Evolutionary conservation across 2,888 invertebrate genomes (phyloP).

Genomic region (Nezara viridula): DNA sequence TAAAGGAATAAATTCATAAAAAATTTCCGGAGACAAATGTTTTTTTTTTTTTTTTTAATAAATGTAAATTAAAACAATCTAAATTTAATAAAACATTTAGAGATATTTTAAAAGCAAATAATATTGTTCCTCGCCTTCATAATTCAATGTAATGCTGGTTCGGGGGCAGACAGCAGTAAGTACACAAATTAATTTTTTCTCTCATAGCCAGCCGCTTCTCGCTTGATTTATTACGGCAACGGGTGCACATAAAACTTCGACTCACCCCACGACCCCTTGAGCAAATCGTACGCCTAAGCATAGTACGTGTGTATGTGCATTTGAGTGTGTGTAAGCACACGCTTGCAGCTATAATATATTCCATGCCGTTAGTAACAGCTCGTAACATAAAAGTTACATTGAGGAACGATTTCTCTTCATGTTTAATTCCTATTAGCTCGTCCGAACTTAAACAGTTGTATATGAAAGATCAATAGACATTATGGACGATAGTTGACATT

Average conservation of each 20-base stretch:
- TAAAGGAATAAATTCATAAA: no score
- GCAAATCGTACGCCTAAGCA: not conserved
- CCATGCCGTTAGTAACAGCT: not conserved
- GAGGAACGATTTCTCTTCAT: not conserved
- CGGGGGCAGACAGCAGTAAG: not conserved
- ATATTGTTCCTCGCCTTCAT: not conserved
- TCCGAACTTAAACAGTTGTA: not conserved
- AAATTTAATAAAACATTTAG: not conserved
- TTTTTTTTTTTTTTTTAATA: no score
- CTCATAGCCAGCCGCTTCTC: conserved; percentile 8
- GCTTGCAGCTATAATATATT: not conserved
- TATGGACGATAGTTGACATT: not conserved
- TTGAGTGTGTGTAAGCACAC: not conserved
- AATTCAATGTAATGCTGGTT: not conserved
- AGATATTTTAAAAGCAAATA: not conserved
- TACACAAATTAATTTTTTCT: conserved; percentile 46
- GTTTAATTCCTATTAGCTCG: not conserved
- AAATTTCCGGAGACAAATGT: no score
- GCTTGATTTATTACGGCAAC: conserved; percentile 5
- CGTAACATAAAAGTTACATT: not conserved
- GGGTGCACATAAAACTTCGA: conserved; percentile 12
- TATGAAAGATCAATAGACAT: not conserved
- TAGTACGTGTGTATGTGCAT: not conserved
- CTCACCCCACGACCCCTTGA: not conserved
- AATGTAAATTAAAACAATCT: no score